Base-by-base conservation (phyloP, 2,113 vertebrate species). In the Crotalus tigris region DNA sequence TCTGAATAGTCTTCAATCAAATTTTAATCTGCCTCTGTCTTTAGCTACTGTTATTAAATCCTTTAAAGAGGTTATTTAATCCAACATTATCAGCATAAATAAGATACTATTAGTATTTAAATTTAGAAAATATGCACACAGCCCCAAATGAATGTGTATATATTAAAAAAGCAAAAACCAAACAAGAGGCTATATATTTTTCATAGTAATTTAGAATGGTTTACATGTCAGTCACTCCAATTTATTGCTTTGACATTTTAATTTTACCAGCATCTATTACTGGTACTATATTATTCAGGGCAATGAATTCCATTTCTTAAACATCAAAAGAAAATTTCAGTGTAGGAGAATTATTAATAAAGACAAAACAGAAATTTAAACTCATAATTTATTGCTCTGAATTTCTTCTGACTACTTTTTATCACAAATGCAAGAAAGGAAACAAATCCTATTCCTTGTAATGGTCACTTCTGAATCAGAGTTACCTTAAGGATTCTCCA, bases 181-280 rank as follows among this genome's bases (percentile, higher is more conserved):
- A 95, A 91, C n/a, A 51, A 93, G 46, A 92, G 33, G 86, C 13
- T 89, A 92, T 93, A 96, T 93, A 95, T 7, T 64, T 64, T 92
- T 90, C 91, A 75, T 75, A 95, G 81, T 59, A 86, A 96, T 90
- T 93, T n/a, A 39, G 49, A 88, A 88, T 90, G 91, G 85, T 93
- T 94, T 95, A 90, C 89, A 89, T 94, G 95, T 59, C 94, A 95
- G 93, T 95, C 53, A 89, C 92, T 95, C 95, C 91, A 95, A 96
- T 96, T 96, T 96, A 96, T 88, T 93, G 57, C 94, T 96, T 19
- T 94, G 95, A 95, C 93, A 94, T 96, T 97, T 97, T 96, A 97
- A 97, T 96, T 96, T 95, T 92, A 58, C 46, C 51, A 86, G 1
- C 3, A 91, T 96, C 81, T 91, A 93, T 92, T 93, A 85, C 1